Conservation (phyloP, 2,113 vertebrate species). For the Tachycineta bicolor region DNA sequence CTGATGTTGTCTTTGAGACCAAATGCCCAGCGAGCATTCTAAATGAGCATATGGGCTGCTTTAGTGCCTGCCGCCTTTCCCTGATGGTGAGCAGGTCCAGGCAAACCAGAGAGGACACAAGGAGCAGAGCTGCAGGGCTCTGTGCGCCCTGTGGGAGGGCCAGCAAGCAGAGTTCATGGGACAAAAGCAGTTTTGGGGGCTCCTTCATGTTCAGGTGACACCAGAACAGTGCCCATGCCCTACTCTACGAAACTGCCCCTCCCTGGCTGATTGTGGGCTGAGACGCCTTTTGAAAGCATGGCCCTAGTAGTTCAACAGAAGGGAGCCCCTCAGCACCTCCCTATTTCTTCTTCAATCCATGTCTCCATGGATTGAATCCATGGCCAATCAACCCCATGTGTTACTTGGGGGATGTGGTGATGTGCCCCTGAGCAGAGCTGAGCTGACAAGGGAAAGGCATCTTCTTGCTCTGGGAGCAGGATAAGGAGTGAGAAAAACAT, state of each 20-base stretch:
- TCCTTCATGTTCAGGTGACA: background rate
- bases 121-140: background rate
- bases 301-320: background rate
- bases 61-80: background rate
- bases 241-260: background rate
- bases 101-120: background rate
- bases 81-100: background rate
- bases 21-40: background rate
- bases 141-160: rapidly evolving
- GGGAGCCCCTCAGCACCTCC: background rate
- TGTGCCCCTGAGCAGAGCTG: background rate
- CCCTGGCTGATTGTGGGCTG: background rate
- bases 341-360: background rate
- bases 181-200: background rate
- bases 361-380: no score
- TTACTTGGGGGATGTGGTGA: background rate
- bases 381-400: background rate
- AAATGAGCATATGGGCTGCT: background rate
- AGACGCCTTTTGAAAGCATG: background rate
- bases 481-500: slow-evolving; percentile 25
- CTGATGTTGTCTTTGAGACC: slow-evolving; percentile 55
- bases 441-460: background rate
- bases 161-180: background rate
- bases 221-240: rapidly evolving
- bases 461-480: background rate